These are phyloP conservation scores for Chiridota heheva DNA, from an alignment of 35 echinoderm and acorn worm genomes.

Conservation along the genomic window DNA sequence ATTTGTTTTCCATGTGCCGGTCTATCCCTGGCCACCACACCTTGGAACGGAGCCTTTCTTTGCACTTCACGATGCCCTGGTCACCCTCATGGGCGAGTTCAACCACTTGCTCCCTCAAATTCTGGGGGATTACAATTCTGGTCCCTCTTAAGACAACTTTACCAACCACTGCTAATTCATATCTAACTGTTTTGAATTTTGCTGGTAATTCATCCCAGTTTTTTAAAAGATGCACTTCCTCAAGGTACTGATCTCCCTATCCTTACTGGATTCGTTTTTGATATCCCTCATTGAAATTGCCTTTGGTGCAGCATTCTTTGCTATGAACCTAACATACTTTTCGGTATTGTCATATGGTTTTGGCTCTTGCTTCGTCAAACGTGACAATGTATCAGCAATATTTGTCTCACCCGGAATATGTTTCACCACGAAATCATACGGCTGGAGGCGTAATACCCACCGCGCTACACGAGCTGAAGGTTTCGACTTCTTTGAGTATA, in stretches of 20 bases:
- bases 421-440: constrained; percentile 48
- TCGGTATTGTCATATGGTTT: not conserved
- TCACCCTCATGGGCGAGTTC: constrained; percentile 61
- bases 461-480: constrained; percentile 39
- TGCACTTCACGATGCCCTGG: constrained; percentile 37
- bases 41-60: constrained; percentile 36
- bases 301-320: constrained; percentile 4
- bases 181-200: constrained; percentile 10
- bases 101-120: constrained; percentile 16
- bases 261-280: not conserved
- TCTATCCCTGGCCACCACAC: constrained; percentile 49
- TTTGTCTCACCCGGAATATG: constrained; percentile 40
- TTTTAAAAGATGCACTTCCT: not conserved
- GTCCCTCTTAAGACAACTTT: constrained; percentile 1
- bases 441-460: constrained; percentile 53
- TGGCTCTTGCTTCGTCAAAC: not conserved
- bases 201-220: not conserved
- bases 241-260: constrained; percentile 1
- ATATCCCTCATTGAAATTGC: constrained; percentile 10
- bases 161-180: constrained; percentile 11
- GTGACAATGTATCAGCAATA: constrained; percentile 37
- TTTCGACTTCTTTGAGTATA: constrained; percentile 15
- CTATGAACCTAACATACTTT: constrained; percentile 11
- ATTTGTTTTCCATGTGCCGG: constrained; percentile 4
- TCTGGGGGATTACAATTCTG: constrained; percentile 3